Percentiles rank a stretch among this genome's conserved stretches.
Conservation (phyloP, 2,113 vertebrate species). For the Fukomys damarensis region DNA sequence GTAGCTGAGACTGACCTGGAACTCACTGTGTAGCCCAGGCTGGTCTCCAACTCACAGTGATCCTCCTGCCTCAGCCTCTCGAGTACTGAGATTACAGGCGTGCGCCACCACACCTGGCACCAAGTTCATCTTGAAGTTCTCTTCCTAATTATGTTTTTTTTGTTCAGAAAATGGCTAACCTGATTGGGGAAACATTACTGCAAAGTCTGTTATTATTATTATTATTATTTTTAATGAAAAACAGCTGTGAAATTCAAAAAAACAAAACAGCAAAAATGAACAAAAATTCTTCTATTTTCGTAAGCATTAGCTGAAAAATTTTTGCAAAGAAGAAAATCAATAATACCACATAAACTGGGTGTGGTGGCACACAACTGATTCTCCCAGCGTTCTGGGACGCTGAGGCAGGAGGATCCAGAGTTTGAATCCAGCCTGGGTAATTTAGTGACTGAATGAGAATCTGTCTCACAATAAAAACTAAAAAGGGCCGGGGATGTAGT, state of each 20-base stretch:
- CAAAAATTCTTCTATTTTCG: background rate
- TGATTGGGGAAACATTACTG: conserved; percentile 23
- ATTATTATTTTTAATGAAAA: background rate
- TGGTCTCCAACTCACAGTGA: background rate
- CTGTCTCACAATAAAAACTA: background rate
- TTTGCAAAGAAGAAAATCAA: conserved; percentile 20
- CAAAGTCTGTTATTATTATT: background rate
- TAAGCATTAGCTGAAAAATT: background rate
- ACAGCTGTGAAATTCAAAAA: conserved; percentile 23
- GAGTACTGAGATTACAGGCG: background rate
- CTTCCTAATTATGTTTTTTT: background rate
- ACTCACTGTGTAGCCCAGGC: background rate
- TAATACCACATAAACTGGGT: background rate
- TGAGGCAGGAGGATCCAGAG: background rate
- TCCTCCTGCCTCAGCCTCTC: background rate
- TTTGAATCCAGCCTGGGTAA: background rate
- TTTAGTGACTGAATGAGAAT: background rate
- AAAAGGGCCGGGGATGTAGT: background rate
- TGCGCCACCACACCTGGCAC: background rate
- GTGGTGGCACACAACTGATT: background rate
- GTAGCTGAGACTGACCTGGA: too few relatives aligned
- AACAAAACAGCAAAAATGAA: background rate
- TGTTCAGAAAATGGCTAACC: conserved; percentile 5
- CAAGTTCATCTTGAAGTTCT: background rate
- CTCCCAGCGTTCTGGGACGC: background rate